These are phyloP conservation scores for Homarus americanus DNA, from an alignment of 1,140 invertebrate genomes.

Conservation along the genomic window DNA sequence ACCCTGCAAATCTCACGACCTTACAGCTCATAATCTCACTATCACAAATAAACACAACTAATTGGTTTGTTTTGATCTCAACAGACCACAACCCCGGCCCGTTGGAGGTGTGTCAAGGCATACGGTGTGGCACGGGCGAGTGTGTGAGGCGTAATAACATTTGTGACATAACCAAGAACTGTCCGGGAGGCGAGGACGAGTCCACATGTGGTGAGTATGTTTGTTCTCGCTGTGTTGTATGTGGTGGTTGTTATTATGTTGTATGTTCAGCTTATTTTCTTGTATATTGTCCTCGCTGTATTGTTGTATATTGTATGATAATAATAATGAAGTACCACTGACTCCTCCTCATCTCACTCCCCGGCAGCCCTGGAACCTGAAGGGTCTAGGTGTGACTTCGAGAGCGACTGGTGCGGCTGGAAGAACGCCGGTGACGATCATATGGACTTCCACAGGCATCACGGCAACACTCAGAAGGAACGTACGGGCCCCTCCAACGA, in stretches of 20 bases:
- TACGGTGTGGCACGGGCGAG: slow-evolving; percentile 15
- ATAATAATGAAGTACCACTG: too few species aligned
- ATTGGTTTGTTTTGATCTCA: too few species aligned
- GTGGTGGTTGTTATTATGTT: too few species aligned
- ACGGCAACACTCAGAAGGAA: slow-evolving; percentile 53
- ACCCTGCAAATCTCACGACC: too few species aligned
- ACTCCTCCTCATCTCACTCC: background rate
- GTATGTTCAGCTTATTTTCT: too few species aligned
- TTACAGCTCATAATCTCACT: too few species aligned
- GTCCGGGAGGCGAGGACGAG: slow-evolving; percentile 35
- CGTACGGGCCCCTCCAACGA: slow-evolving; percentile 57
- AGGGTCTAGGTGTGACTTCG: slow-evolving; percentile 54
- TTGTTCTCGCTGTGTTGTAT: too few species aligned
- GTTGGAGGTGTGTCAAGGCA: background rate
- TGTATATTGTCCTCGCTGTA: too few species aligned
- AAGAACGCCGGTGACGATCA: slow-evolving; percentile 47
- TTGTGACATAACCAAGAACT: slow-evolving; percentile 40
- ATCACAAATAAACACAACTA: too few species aligned
- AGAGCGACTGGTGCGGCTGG: slow-evolving; percentile 68
- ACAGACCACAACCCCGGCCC: too few species aligned
- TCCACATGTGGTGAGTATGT: slow-evolving; percentile 31
- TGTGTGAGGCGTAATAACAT: slow-evolving; percentile 13
- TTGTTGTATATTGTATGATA: too few species aligned
- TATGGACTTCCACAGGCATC: slow-evolving; percentile 66
- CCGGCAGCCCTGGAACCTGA: background rate